Percentiles rank a stretch among this genome's conserved stretches.
Conservation (phyloP, 2,888 invertebrate genomes). For the Aricia artaxerxes region DNA sequence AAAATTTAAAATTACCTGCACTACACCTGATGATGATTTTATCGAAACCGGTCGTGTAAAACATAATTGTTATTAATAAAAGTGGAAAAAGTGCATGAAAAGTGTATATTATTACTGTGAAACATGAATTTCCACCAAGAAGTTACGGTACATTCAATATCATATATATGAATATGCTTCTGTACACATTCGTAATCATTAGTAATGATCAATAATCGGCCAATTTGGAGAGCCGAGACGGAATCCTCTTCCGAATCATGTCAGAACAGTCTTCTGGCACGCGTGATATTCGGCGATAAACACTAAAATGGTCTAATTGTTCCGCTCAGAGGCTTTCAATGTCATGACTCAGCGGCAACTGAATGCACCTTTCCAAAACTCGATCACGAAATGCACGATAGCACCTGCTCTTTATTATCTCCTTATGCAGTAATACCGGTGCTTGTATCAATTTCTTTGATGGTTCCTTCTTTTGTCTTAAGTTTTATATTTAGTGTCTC, state of each 20-base stretch:
- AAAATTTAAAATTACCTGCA: too few relatives aligned
- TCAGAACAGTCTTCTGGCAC: neutral
- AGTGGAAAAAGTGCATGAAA: too few relatives aligned
- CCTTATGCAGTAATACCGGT: neutral
- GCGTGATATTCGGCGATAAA: slow-evolving; percentile 1
- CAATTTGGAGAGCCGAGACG: neutral
- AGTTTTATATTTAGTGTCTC: too few relatives aligned
- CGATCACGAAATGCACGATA: slow-evolving; percentile 20
- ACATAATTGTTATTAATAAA: too few relatives aligned
- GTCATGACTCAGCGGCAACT: slow-evolving; percentile 36
- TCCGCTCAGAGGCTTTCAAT: slow-evolving; percentile 31
- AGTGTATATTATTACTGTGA: too few relatives aligned
- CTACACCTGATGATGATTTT: too few relatives aligned
- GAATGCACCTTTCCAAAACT: slow-evolving; percentile 33
- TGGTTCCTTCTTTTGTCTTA: neutral
- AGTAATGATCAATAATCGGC: neutral
- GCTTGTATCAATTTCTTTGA: neutral
- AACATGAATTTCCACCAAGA: too few relatives aligned
- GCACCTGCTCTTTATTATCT: slow-evolving; percentile 16
- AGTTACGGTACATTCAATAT: too few relatives aligned
- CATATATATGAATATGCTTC: neutral
- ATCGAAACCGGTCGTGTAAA: too few relatives aligned
- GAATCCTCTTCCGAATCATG: neutral
- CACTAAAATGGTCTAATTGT: slow-evolving; percentile 14
- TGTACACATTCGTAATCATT: neutral